Evolutionary conservation across 2,888 invertebrate species (phyloP), one percentile per base, ranked within the genome.

Genomic region (Syritta pipiens): DNA sequence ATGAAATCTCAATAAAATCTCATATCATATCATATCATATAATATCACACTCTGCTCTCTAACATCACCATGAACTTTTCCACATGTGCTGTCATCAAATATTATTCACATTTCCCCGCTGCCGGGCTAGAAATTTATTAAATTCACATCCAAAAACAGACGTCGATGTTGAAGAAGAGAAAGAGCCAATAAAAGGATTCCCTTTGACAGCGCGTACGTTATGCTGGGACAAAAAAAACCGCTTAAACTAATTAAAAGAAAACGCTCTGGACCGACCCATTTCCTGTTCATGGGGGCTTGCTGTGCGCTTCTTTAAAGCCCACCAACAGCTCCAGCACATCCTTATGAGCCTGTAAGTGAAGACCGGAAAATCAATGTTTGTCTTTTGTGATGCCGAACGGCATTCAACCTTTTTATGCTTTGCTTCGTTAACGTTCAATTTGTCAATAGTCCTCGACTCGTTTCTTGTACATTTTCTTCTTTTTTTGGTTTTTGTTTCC

Each of bases 291-390:
- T n/a, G n/a, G n/a, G n/a, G n/a, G n/a, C n/a, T n/a, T n/a, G n/a
- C n/a, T n/a, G n/a, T n/a, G n/a, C n/a, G n/a, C 35, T 10, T 2
- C 14, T 1, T 6, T 6, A 7, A 14, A 35, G 17, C 35, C 7
- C 14, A 14, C 12, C 5, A 35, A 9, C 9, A 9, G 4, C 9
- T 4, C 1, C n/a, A 7, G 6, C 9, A 17, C 37, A 37, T 7
- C 0, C 7, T 4, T 9, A 37, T 5, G 9, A 9, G 32, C 10
- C 26, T 57, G 40, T 28, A 42, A 19, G 19, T 57, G 42, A 28
- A 30, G 28, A 28, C 19, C 40, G 28, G 40, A 42, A 57, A 42
- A 57, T 57, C 40, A 57, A 57, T 57, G 57, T 57, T 57, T 57
- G 42, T 57, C 42, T 57, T n/a, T 57, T 57, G 35, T 24, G 51